Evolutionary conservation across 2,113 vertebrate species (phyloP), one percentile per base, ranked within the genome.

Genomic region (Lontra canadensis): DNA sequence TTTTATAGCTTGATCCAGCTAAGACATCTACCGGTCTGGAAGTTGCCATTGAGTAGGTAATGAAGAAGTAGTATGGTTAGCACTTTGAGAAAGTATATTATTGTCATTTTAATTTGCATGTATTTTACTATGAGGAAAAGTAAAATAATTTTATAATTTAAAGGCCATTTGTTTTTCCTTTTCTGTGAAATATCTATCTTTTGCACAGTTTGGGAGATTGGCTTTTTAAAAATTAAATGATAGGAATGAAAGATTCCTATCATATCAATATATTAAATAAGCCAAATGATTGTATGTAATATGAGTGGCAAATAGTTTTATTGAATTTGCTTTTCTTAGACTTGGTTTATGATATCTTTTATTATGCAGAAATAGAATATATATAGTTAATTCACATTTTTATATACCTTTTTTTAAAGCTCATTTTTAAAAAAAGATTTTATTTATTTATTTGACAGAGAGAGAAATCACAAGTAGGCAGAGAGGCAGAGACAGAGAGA

Each of bases 81-180:
- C 7, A 90, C 73, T 93, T 69, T 67, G n/a, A 74, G 69, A 67
- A 74, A 49, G 12, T 79, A 47, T 96, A 23, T 73, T 42, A 31
- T 39, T 44, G 5, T 49, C 39, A 82, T 63, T 78, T 80, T 95
- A 47, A 81, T 65, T 67, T 94, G 47, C 42, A 71, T 73, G 71
- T 94, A 18, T 49, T 88, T 52, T 88, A 63, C 69, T 47, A 15
- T 4, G 80, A 84, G 3, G 31, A 9, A 65, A 39, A 69, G 79
- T 63, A 71, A 96, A 78, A 79, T 63, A 21, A 29, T 93, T 95
- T 88, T 8, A 83, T 94, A 94, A 67, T 86, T 84, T 93, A 82
- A 76, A 25, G 34, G 3, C 25, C 8, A 57, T 90, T 93, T 52
- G 7, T 26, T 90, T 95, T 83, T 94, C 4, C 25, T 83, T 91